Evolutionary conservation across 2,888 invertebrate genomes (phyloP), one percentile per base, ranked within the genome.

Genomic region (Ernsta delagoae): DNA sequence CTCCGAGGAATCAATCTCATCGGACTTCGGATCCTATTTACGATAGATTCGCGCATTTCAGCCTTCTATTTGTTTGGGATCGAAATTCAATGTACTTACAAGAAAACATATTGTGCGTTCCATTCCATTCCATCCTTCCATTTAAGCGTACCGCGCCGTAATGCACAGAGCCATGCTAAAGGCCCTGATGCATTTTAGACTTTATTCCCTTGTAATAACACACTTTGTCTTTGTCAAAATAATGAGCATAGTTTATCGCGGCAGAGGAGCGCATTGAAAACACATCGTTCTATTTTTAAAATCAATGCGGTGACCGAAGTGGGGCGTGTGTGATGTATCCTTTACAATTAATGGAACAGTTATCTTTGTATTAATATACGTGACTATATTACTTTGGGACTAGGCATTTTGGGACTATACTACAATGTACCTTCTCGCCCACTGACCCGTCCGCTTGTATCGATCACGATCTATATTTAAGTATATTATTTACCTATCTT

Each of bases 281-380:
- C 91, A 89, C 90, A 91, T 86, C 81, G 80, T 79, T 89, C 92
- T 92, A 92, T 92, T 92, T 92, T 92, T 92, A 91, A 89, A 92
- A 91, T 90, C 90, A 87, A 91, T 90, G 91, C 86, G 87, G 89
- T 86, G 89, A 86, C 88, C 89, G 84, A 90, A 91, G 88, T 91
- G 87, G 91, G 87, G 86, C 91, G 88, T 84, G 85, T 24, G 24
- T 24, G 24, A 24, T 87, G 83, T 85, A 83, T 87, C 83, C 83
- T 85, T 85, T 85, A 87, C 86, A 89, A 88, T 88, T 88, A n/a
- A 88, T 78, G 82, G 78, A 86, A 83, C 83, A 83, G 82, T 86
- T 83, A 85, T 75, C 77, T 72, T 70, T 74, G 71, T 76, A 73
- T 74, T 70, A 59, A 24, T n/a, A 63, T 59, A 63, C 34, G 67